phyloP scores from a whole-genome alignment of 2,888 invertebrate genomes.

The Agapostemon virescens region DNA sequence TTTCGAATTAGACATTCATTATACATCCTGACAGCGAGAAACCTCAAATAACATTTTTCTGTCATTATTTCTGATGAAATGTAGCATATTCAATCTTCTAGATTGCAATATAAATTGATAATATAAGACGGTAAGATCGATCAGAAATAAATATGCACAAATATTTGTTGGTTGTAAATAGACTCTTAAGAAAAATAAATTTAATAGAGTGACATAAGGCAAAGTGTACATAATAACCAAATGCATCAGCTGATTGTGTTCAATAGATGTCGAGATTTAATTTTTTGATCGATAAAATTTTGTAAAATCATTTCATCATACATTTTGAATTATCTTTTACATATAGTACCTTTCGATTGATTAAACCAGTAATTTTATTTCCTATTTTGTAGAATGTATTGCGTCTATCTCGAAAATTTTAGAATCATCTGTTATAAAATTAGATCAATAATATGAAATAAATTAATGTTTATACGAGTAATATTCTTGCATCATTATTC shows the following conservation, averaged over 20 bases:
- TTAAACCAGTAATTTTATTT: not conserved
- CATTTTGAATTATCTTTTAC: not conserved
- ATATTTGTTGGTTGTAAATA: no score
- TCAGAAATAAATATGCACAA: not conserved
- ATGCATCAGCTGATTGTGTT: no score
- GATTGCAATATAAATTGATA: not conserved
- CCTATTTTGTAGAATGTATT: not conserved
- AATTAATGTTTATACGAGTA: not conserved
- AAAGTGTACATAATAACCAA: not conserved
- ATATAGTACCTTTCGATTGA: not conserved
- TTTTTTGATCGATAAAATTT: not conserved
- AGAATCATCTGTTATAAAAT: not conserved
- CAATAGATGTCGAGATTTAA: not conserved
- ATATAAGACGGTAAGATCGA: not conserved
- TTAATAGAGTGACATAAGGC: not conserved
- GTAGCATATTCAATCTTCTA: not conserved
- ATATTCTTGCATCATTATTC: not conserved
- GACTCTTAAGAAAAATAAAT: not conserved
- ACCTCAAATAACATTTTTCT: not conserved
- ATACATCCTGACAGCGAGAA: no score
- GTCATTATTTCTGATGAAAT: not conserved
- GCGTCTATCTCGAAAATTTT: not conserved
- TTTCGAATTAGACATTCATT: not conserved
- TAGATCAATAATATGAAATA: not conserved
- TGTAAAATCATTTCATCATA: not conserved